Percentiles rank a stretch among this genome's conserved stretches.
Conservation (phyloP, 2,888 invertebrate genomes). For the Automeris io region DNA sequence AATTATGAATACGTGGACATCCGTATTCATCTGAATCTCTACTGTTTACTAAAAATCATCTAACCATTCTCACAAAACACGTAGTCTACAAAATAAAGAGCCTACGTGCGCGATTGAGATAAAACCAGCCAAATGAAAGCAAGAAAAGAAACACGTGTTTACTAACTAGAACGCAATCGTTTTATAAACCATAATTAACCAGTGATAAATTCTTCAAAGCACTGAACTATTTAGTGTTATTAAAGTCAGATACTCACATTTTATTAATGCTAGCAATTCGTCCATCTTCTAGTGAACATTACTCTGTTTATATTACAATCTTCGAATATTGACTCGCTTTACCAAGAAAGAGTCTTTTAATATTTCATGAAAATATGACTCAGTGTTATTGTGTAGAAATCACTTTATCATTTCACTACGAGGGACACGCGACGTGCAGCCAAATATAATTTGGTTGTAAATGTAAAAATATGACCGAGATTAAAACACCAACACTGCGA, state of each 20-base stretch:
- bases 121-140: no score
- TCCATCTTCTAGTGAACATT: background rate
- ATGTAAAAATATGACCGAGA: constrained; percentile 2
- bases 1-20: no score
- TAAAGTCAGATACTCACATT: background rate
- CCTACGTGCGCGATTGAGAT: no score
- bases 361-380: constrained; percentile 1
- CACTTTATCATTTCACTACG: constrained; percentile 6
- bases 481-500: background rate
- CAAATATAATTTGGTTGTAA: constrained; percentile 2
- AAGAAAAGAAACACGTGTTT: background rate
- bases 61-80: no score
- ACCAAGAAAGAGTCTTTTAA: background rate
- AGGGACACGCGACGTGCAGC: constrained; percentile 1
- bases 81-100: no score
- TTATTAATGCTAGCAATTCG: constrained; percentile 1
- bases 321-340: background rate
- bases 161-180: background rate
- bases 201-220: background rate
- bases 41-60: no score
- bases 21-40: no score
- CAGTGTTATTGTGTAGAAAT: constrained; percentile 1
- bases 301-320: background rate
- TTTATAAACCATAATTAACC: background rate
- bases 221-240: background rate